A percentile compares a stretch with the other conserved stretches of the same genome.
phyloP scores from a whole-genome alignment of 2,888 invertebrate genomes.

The Plebejus melissa region DNA sequence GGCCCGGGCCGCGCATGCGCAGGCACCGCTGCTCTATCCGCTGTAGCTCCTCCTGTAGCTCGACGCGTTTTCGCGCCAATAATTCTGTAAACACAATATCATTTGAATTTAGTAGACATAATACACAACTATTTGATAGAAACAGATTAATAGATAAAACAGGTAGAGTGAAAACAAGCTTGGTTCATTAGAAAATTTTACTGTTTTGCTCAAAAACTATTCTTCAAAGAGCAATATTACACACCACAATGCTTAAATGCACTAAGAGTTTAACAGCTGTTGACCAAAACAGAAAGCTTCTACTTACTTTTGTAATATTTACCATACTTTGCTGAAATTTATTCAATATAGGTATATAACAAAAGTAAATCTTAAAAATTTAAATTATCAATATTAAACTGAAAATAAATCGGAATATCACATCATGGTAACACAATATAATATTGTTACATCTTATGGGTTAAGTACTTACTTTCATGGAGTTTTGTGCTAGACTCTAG shows the following conservation, averaged over 20 bases:
- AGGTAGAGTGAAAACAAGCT: too few relatives aligned
- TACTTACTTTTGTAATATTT: neutral
- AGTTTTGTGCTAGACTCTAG: constrained; percentile 81
- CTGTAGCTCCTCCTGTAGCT: constrained; percentile 81
- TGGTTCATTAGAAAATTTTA: too few relatives aligned
- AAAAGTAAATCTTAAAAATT: neutral
- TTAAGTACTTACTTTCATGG: constrained; percentile 79
- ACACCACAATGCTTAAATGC: neutral
- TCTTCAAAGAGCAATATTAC: too few relatives aligned
- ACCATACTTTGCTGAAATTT: neutral
- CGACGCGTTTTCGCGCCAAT: constrained; percentile 81
- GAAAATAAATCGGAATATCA: neutral
- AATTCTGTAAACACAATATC: constrained; percentile 64
- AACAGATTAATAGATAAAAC: too few relatives aligned
- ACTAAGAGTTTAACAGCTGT: neutral
- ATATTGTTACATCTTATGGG: neutral
- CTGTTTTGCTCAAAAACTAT: too few relatives aligned
- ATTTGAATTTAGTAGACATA: neutral
- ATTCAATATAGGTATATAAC: neutral
- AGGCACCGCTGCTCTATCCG: constrained; percentile 80
- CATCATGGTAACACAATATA: too few relatives aligned
- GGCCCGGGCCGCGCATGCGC: constrained; percentile 52
- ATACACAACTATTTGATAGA: neutral
- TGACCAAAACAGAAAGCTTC: neutral
- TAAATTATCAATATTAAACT: neutral